These are phyloP conservation scores for Poeciliopsis gracilis DNA, from an alignment of 2,797 vertebrate genomes.

Conservation along the genomic window DNA sequence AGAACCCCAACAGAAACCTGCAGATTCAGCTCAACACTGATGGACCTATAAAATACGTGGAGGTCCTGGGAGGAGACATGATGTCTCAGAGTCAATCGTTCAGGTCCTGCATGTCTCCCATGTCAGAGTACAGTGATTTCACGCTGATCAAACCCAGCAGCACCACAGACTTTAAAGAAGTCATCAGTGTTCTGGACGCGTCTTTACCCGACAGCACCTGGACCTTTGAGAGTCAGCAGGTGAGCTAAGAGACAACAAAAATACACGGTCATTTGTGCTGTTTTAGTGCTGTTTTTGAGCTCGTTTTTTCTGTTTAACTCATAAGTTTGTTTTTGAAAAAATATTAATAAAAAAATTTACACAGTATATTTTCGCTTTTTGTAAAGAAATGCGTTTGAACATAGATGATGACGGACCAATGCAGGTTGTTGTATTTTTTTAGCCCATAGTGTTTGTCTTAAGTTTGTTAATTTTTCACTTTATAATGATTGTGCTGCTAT, in stretches of 20 bases:
- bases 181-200: conserved; percentile 61
- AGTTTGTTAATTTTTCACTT: not conserved
- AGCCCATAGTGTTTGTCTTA: not conserved
- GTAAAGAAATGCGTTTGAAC: not conserved
- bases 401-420: not conserved
- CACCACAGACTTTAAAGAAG: conserved; percentile 32
- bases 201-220: conserved; percentile 77
- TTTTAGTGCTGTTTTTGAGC: conserved; percentile 29
- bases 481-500: not conserved
- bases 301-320: not conserved
- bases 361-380: not conserved
- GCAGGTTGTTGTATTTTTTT: no score
- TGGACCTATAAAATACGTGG: conserved; percentile 77
- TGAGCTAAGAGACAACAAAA: conserved; percentile 25
- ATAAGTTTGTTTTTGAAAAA: not conserved
- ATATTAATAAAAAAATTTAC: no score
- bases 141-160: conserved; percentile 77
- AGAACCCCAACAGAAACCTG: conserved; percentile 79
- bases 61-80: conserved; percentile 82
- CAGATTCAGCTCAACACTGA: conserved; percentile 82
- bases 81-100: conserved; percentile 82
- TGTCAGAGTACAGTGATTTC: conserved; percentile 82
- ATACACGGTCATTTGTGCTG: no score
- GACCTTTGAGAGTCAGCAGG: conserved; percentile 73
- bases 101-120: conserved; percentile 80